Percentiles rank a stretch among this genome's conserved stretches.
phyloP scores from a whole-genome alignment of 2,888 invertebrate species.

The Hipparchia sbordonii region DNA sequence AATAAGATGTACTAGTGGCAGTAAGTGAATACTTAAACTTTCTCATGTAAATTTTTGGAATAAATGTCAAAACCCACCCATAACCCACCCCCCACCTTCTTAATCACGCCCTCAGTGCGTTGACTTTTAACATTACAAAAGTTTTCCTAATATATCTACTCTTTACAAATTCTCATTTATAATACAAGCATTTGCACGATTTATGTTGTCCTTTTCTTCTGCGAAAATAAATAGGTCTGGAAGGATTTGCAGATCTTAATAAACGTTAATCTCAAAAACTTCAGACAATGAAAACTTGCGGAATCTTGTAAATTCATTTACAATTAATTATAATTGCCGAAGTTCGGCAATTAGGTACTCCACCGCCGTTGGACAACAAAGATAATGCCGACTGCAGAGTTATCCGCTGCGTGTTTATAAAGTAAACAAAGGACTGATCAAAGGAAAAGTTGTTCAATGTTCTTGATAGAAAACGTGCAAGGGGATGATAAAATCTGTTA shows the following conservation, averaged over 20 bases:
- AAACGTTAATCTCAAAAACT: constrained; percentile 7
- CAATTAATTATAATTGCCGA: constrained; percentile 12
- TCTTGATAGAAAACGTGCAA: background rate
- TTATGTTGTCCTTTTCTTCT: no score
- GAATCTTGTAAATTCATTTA: constrained; percentile 20
- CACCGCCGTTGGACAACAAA: constrained; percentile 5
- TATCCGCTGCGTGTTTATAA: background rate
- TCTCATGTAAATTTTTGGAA: no score
- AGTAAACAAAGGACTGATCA: constrained; percentile 11
- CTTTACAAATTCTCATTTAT: no score
- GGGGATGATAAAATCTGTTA: background rate
- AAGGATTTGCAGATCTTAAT: background rate
- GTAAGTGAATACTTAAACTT: no score
- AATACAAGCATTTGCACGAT: no score
- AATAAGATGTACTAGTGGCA: no score
- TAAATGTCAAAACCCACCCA: no score
- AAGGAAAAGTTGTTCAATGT: constrained; percentile 2
- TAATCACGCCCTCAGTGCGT: no score
- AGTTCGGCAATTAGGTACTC: constrained; percentile 16
- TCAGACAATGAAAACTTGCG: constrained; percentile 6
- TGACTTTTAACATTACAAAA: no score
- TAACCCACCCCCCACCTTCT: no score
- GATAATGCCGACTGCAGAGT: constrained; percentile 9
- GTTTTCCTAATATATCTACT: no score
- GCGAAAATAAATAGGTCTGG: no score